These are phyloP conservation scores for Capitella teleta DNA, from an alignment of 1,140 invertebrate genomes.

Conservation along the genomic window DNA sequence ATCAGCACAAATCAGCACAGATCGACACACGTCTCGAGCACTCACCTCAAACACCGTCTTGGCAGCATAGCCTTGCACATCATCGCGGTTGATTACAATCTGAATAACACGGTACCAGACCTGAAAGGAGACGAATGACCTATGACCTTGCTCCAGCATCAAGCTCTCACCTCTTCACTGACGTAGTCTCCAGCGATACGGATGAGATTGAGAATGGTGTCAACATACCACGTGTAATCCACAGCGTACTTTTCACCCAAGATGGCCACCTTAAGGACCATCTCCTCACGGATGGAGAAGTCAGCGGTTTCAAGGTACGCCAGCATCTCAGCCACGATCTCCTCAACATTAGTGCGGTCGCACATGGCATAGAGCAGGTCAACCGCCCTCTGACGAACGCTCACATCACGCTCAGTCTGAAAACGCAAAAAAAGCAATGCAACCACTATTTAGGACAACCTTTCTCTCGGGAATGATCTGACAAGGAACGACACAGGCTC, in stretches of 20 bases:
- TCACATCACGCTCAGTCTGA: constrained; percentile 95
- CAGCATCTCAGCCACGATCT: constrained; percentile 99
- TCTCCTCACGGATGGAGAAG: constrained; percentile 99
- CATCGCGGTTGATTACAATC: constrained; percentile 98
- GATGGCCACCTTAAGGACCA: constrained; percentile 99
- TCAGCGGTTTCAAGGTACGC: constrained; percentile 98
- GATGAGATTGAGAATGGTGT: constrained; percentile 98
- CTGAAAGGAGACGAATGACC: constrained; percentile 32
- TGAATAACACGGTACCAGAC: constrained; percentile 99
- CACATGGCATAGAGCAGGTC: constrained; percentile 99
- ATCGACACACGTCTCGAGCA: background rate
- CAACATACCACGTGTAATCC: constrained; percentile 98
- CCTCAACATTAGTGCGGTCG: constrained; percentile 96
- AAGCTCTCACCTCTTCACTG: constrained; percentile 51
- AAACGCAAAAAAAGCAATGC: constrained; percentile 1
- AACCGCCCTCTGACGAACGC: constrained; percentile 93
- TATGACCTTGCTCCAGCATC: background rate
- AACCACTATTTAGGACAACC: no score
- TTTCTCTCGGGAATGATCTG: no score
- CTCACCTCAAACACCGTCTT: constrained; percentile 93
- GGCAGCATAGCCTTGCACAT: constrained; percentile 94
- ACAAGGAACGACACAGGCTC: no score
- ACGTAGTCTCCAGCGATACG: constrained; percentile 99
- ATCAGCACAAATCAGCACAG: background rate
- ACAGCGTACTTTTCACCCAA: constrained; percentile 99